phyloP scores from a whole-genome alignment of 2,888 invertebrate genomes.

The Lamellibrachia columna region DNA sequence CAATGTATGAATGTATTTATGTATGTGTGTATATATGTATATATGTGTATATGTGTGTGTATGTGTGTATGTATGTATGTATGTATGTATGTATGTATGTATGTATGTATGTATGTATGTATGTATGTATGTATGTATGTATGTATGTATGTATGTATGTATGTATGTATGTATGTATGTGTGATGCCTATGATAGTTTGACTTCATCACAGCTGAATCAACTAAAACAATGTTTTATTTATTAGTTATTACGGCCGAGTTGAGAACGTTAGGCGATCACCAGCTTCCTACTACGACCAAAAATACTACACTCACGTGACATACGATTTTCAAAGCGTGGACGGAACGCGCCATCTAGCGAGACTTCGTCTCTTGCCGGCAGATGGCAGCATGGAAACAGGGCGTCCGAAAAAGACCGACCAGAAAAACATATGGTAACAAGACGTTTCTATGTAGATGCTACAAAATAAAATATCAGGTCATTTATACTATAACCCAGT shows the following conservation, averaged over 20 bases:
- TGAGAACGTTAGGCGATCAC: slow-evolving; percentile 34
- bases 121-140: too few relatives aligned
- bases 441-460: not conserved
- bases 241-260: slow-evolving; percentile 35
- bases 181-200: not conserved
- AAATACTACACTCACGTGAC: slow-evolving; percentile 39
- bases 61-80: too few relatives aligned
- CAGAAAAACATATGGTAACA: slow-evolving; percentile 36
- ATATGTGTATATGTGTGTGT: too few relatives aligned
- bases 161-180: not conserved
- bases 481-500: too few relatives aligned
- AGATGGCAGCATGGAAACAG: slow-evolving; percentile 35
- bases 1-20: not conserved
- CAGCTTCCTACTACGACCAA: slow-evolving; percentile 37
- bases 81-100: not conserved
- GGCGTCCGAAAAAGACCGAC: slow-evolving; percentile 25
- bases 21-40: too few relatives aligned
- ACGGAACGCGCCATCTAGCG: slow-evolving; percentile 24
- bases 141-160: not conserved
- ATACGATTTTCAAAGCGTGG: slow-evolving; percentile 27
- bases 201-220: not conserved
- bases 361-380: slow-evolving; percentile 38
- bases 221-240: not conserved
- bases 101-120: too few relatives aligned
- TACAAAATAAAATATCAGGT: too few relatives aligned